A percentile compares a stretch with the other conserved stretches of the same genome.
phyloP scores from a whole-genome alignment of 2,113 vertebrate species.

The Romanogobio albipinnatus region DNA sequence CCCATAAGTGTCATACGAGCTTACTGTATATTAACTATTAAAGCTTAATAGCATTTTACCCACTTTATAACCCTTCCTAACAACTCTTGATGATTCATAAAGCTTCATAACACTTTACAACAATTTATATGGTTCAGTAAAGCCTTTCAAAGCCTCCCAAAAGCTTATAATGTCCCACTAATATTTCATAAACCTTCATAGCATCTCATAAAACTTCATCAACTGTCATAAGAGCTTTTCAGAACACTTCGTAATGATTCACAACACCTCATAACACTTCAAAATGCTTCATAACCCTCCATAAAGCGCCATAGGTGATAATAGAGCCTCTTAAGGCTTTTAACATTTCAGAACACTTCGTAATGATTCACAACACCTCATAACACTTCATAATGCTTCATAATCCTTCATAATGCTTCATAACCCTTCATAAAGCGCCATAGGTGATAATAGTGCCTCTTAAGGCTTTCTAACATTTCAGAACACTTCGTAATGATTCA shows the following conservation, averaged over 20 bases:
- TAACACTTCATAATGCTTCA: too few species aligned
- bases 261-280: not conserved
- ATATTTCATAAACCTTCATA: not conserved
- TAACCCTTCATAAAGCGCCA: not conserved
- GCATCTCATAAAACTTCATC: not conserved
- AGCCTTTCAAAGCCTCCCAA: too few species aligned
- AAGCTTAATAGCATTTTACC: not conserved
- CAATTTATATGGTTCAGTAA: not conserved
- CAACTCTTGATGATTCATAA: not conserved
- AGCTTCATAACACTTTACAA: not conserved
- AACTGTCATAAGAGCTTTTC: not conserved
- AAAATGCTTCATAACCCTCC: not conserved
- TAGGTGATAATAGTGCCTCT: not conserved
- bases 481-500: not conserved
- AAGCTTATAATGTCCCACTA: too few species aligned
- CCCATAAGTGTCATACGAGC: not conserved
- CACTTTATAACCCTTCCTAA: not conserved
- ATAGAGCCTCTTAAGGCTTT: too few species aligned
- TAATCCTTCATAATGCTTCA: not conserved
- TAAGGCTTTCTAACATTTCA: not conserved
- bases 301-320: too few species aligned
- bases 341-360: too few species aligned
- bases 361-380: too few species aligned
- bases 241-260: not conserved
- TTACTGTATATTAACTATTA: not conserved